Conservation (phyloP, 2,888 invertebrate species). For the Arctia plantaginis region DNA sequence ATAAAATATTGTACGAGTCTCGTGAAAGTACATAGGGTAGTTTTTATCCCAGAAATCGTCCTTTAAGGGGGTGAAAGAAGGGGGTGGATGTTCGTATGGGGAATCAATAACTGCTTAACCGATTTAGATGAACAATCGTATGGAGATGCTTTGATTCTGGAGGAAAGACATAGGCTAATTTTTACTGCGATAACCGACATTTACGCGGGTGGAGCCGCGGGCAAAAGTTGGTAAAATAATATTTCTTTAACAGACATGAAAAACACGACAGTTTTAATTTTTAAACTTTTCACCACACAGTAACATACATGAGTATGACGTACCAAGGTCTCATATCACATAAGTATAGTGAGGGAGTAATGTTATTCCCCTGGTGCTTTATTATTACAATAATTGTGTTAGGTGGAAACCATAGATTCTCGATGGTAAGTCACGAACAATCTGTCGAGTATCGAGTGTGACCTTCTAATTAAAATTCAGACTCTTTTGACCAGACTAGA, state of each 20-base stretch:
- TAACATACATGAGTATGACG: not conserved
- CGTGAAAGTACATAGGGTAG: no score
- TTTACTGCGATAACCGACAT: no score
- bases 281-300: not conserved
- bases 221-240: not conserved
- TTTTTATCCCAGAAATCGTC: no score
- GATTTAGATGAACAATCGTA: no score
- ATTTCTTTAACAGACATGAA: not conserved
- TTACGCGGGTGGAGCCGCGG: no score
- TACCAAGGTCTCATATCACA: not conserved
- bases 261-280: not conserved
- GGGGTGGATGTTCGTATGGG: no score
- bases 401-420: not conserved
- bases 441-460: not conserved
- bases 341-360: not conserved
- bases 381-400: not conserved
- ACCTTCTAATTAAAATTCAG: not conserved
- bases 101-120: no score
- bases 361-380: not conserved
- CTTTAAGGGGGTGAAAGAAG: no score
- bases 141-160: no score
- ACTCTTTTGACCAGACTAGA: no score
- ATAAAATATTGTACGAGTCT: no score
- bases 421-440: not conserved
- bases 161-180: no score